Conservation (phyloP, 2,113 vertebrate genomes). For the Petrocephalus microphthalmus region DNA sequence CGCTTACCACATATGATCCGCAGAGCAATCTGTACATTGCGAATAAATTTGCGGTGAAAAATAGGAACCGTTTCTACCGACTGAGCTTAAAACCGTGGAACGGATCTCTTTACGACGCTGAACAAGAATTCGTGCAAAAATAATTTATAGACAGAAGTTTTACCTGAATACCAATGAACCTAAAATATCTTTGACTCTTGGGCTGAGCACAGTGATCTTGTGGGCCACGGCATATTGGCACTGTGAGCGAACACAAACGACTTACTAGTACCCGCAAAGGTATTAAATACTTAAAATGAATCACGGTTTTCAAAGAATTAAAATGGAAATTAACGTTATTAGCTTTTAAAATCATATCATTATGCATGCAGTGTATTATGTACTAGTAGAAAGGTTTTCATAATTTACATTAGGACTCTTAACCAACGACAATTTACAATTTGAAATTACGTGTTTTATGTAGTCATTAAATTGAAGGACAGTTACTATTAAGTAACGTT, state of each 20-base stretch:
- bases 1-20: background rate
- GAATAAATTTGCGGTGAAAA: background rate
- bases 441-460: background rate
- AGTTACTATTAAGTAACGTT: background rate
- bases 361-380: background rate
- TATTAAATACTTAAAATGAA: background rate
- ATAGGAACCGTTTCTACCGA: background rate
- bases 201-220: background rate
- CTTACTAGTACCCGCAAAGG: background rate
- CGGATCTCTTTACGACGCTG: background rate
- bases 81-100: background rate
- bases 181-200: background rate
- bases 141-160: background rate
- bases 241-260: background rate
- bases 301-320: background rate
- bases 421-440: background rate
- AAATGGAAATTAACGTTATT: background rate
- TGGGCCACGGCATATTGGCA: background rate
- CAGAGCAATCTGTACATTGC: background rate
- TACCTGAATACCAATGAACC: background rate
- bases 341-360: background rate
- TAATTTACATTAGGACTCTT: background rate
- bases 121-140: background rate
- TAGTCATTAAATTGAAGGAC: background rate
- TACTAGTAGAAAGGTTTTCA: background rate